phyloP scores from a whole-genome alignment of 1,140 invertebrate species.

The Linepithema humile region DNA sequence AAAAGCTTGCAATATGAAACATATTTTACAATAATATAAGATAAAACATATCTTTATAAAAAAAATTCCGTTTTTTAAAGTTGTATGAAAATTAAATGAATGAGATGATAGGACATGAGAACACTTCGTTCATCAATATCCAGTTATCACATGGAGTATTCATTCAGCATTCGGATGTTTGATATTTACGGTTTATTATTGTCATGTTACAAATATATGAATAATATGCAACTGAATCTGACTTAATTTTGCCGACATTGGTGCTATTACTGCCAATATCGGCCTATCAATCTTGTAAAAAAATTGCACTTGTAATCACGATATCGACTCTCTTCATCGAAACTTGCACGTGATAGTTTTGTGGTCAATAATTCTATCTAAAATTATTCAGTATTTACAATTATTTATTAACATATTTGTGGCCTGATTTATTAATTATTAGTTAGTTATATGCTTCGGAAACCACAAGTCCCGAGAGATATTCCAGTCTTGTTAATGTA shows the following conservation, averaged over 20 bases:
- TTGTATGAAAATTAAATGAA: conserved; percentile 30
- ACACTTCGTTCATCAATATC: conserved; percentile 22
- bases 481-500: background rate
- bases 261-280: conserved; percentile 15
- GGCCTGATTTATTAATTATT: background rate
- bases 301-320: background rate
- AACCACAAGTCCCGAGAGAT: background rate
- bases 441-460: background rate
- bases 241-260: conserved; percentile 3
- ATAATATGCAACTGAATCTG: conserved; percentile 14
- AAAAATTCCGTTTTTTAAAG: background rate
- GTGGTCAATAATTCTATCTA: background rate
- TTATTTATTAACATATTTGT: background rate
- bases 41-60: background rate
- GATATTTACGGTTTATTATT: conserved; percentile 16
- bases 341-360: conserved; percentile 2
- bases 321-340: conserved; percentile 22
- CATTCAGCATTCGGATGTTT: background rate
- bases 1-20: background rate
- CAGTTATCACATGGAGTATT: conserved; percentile 27
- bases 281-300: conserved; percentile 30
- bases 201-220: background rate
- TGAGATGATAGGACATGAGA: background rate
- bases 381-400: conserved; percentile 15
- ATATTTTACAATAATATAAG: background rate